Conservation (phyloP, 2,113 vertebrate genomes). For the Tyto alba region DNA sequence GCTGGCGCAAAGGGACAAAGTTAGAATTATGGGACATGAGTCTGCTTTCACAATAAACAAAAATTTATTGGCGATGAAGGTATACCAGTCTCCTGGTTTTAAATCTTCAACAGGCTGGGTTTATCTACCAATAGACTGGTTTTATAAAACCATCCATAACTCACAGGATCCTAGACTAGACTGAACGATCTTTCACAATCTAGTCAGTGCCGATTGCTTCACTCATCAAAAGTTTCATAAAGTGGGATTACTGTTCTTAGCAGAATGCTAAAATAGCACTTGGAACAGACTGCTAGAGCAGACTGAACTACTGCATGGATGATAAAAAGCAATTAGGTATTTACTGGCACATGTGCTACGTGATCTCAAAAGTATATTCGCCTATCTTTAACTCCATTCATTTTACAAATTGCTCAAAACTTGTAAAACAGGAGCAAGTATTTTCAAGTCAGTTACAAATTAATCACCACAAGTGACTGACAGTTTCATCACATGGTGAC, state of each 20-base stretch:
- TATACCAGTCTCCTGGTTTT: not conserved
- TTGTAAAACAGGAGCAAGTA: not conserved
- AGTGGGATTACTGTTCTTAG: not conserved
- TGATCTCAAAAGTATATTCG: not conserved
- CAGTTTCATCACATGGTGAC: not conserved
- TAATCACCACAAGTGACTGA: not conserved
- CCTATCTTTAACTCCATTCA: not conserved
- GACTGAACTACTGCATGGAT: not conserved
- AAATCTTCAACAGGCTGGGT: not conserved
- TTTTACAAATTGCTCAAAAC: not conserved
- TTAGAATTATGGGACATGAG: not conserved
- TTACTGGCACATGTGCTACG: not conserved
- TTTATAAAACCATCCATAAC: not conserved
- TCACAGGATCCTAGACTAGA: not conserved
- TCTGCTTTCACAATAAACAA: not conserved
- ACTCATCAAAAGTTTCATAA: not conserved
- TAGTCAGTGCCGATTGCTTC: not conserved
- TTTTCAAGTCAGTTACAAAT: not conserved
- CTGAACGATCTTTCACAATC: not conserved
- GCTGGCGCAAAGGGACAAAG: not conserved
- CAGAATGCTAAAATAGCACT: not conserved
- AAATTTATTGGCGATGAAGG: not conserved
- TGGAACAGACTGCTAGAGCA: not conserved
- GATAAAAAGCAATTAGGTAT: not conserved
- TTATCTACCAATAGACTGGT: not conserved